These are phyloP conservation scores for Monopis laevigella DNA, from an alignment of 2,888 invertebrate species.

Conservation along the genomic window DNA sequence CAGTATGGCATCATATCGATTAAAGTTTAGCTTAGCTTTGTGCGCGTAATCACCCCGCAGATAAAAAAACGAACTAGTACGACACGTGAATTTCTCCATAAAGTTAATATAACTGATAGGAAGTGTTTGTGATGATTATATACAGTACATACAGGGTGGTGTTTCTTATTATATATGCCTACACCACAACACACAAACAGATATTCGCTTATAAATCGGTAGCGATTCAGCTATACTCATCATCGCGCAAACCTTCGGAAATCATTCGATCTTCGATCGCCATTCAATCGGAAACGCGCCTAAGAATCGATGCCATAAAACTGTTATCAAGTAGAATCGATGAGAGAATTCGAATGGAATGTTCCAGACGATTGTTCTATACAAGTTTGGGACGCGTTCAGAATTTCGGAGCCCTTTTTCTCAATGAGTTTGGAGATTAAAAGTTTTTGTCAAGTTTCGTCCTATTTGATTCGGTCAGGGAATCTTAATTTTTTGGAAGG, in stretches of 20 bases:
- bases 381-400: constrained; percentile 9
- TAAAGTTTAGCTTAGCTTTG: too few relatives aligned
- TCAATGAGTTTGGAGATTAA: constrained; percentile 11
- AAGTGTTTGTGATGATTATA: neutral
- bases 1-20: too few relatives aligned
- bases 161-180: too few relatives aligned
- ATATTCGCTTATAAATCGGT: neutral
- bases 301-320: constrained; percentile 11
- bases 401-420: constrained; percentile 11
- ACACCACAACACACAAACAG: too few relatives aligned
- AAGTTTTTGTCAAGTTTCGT: constrained; percentile 12
- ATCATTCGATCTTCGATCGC: constrained; percentile 9
- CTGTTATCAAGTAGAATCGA: constrained; percentile 11
- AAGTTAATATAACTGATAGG: too few relatives aligned
- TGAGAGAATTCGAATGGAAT: constrained; percentile 10
- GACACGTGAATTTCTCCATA: too few relatives aligned
- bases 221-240: neutral
- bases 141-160: neutral
- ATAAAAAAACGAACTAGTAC: too few relatives aligned
- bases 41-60: too few relatives aligned
- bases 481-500: constrained; percentile 9
- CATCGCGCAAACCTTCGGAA: constrained; percentile 4
- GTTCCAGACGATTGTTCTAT: constrained; percentile 10
- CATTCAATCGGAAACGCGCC: constrained; percentile 12
- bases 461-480: neutral